A percentile compares a stretch with the other conserved stretches of the same genome.
Conservation (phyloP, 2,888 invertebrate species). For the Xylota segnis region DNA sequence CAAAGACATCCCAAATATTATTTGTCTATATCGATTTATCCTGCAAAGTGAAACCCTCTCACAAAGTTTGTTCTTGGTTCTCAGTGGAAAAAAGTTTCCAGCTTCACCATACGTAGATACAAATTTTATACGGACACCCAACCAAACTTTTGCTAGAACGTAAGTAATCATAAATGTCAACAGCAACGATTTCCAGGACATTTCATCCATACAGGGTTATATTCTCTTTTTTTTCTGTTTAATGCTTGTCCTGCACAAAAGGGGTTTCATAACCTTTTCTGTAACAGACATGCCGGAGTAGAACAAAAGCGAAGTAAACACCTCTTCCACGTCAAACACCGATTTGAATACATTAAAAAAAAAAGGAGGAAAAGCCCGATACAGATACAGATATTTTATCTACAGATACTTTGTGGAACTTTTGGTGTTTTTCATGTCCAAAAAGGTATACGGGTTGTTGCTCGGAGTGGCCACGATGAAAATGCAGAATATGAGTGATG, state of each 20-base stretch:
- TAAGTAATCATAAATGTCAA: conserved; percentile 54
- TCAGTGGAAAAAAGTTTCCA: background rate
- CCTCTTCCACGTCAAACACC: conserved; percentile 12
- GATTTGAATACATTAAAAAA: conserved; percentile 18
- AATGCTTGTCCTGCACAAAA: background rate
- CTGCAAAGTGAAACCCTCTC: conserved; percentile 1
- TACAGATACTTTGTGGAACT: conserved; percentile 14
- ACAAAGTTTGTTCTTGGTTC: background rate
- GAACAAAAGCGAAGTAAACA: conserved; percentile 32
- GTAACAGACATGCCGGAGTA: background rate
- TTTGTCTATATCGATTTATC: conserved; percentile 28
- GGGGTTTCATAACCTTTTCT: conserved; percentile 12
- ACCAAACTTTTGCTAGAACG: conserved; percentile 15
- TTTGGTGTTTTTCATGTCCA: conserved; percentile 9
- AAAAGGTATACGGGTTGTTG: conserved; percentile 13
- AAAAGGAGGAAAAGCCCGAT: background rate
- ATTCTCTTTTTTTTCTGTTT: background rate
- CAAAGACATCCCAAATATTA: conserved; percentile 8
- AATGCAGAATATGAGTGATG: conserved; percentile 13
- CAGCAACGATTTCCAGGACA: conserved; percentile 42
- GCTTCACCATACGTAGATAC: background rate
- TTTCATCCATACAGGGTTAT: conserved; percentile 14
- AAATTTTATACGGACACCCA: background rate
- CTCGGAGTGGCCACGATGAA: background rate
- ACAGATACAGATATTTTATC: conserved; percentile 37